Evolutionary conservation across 2,113 vertebrate species (phyloP), one percentile per base, ranked within the genome.

Genomic region (Pithys albifrons): DNA sequence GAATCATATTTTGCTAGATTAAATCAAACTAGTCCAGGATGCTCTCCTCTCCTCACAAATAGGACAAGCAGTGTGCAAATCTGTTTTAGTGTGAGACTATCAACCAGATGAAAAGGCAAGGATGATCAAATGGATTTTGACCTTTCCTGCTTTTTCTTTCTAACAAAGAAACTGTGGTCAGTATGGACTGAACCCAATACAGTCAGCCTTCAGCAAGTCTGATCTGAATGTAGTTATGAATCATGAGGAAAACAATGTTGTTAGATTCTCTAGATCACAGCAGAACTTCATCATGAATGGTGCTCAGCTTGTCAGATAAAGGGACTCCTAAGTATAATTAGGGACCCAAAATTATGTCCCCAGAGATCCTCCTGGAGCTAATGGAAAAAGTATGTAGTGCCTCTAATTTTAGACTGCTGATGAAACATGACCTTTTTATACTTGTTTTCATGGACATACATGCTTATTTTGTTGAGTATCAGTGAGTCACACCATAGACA

Each of bases 361-460:
- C 29, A 64, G 43, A 78, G 4, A 59, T 67, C n/a, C 11, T 89
- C 14, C 55, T 71, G n/a, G 17, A 59, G 19, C 39, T 72, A 64
- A 7, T 28, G 27, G 48, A 69, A 86, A 95, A 82, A 39, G 27
- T 17, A 19, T 28, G 17, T 39, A 49, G 7, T 41, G 19, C n/a
- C 73, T 91, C 65, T 87, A 62, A 73, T 87, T 91, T 89, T 92
- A 55, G 43, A 64, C 6, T 3, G 12, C 43, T 91, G 37, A 28
- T 85, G 59, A 85, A 96, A 76, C 23, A 37, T 82, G 48, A 89
- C 73, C 64, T 82, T 96, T 89, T 87, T 41, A 17, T 78, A 29
- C 71, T 93, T 82, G 74, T 88, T 94, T 91, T 91, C 43, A 8
- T 90, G 64, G 75, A 76, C 67, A 41, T 70, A 54, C 31, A 7